Conservation (phyloP, 2,888 invertebrate genomes). For the Epistrophe grossulariae region DNA sequence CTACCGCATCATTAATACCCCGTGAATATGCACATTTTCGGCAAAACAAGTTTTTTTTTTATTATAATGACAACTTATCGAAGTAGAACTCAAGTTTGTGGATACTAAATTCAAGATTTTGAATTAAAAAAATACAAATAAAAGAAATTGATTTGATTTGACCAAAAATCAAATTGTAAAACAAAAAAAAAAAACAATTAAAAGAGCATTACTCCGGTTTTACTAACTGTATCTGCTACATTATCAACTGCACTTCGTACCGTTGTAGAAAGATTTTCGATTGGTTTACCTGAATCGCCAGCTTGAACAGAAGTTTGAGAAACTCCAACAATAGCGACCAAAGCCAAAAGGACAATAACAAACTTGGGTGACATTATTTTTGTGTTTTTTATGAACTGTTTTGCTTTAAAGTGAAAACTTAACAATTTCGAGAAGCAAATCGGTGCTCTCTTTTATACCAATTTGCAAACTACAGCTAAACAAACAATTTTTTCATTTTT, state of each 20-base stretch:
- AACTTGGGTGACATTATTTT: background rate
- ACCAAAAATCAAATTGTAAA: background rate
- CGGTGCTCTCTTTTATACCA: background rate
- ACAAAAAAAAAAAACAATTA: constrained; percentile 8
- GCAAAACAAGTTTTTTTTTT: constrained; percentile 59
- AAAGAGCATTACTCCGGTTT: constrained; percentile 1
- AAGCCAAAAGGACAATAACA: background rate
- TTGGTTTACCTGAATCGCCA: too few relatives aligned
- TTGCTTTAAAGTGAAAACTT: too few relatives aligned
- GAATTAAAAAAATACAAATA: background rate
- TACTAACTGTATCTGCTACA: too few relatives aligned
- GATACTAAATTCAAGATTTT: constrained; percentile 5
- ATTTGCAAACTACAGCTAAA: background rate
- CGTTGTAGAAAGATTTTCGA: too few relatives aligned
- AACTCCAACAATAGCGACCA: background rate
- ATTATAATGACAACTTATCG: constrained; percentile 15
- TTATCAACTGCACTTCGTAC: too few relatives aligned
- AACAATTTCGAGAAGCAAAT: too few relatives aligned
- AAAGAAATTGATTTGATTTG: constrained; percentile 39
- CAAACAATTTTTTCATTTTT: background rate
- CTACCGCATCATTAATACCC: background rate
- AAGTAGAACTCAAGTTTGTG: background rate
- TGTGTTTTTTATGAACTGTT: background rate
- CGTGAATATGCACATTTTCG: constrained; percentile 43
- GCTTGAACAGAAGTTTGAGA: background rate